Conservation (phyloP, 2,797 vertebrate genomes). For the Kryptopterus vitreolus region DNA sequence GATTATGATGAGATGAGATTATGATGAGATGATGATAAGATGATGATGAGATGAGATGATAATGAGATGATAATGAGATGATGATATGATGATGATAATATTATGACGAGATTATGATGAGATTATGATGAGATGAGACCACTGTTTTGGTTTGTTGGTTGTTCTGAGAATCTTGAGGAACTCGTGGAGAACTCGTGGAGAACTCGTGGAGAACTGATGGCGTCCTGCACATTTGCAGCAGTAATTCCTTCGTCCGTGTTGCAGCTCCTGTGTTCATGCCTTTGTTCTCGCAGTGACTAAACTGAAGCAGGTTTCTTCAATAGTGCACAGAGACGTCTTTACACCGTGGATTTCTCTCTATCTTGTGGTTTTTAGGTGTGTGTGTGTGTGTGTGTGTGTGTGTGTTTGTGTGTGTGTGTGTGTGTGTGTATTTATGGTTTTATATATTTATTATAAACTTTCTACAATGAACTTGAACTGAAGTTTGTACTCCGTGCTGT, state of each 20-base stretch:
- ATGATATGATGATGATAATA: too few species aligned
- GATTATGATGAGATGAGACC: neutral
- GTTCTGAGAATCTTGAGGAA: neutral
- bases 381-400: too few species aligned
- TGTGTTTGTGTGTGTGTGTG: too few species aligned
- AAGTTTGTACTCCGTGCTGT: slow-evolving; percentile 32
- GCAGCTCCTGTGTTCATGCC: neutral
- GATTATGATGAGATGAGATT: slow-evolving; percentile 66
- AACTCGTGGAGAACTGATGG: slow-evolving; percentile 12
- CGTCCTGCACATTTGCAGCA: neutral
- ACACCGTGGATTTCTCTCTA: neutral
- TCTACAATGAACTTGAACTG: slow-evolving; percentile 38
- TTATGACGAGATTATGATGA: too few species aligned
- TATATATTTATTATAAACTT: slow-evolving; percentile 70
- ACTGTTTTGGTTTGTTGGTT: neutral
- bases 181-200: too few species aligned
- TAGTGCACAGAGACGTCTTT: slow-evolving; percentile 10
- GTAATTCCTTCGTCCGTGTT: slow-evolving; percentile 2
- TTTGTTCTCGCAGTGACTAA: slow-evolving; percentile 7
- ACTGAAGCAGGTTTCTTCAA: slow-evolving; percentile 54
- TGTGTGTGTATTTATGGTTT: slow-evolving; percentile 55
- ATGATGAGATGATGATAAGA: neutral
- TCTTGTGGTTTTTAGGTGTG: slow-evolving; percentile 62
- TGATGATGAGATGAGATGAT: too few species aligned
- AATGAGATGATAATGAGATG: too few species aligned